Conservation (phyloP, 37 sponge, comb jelly and placozoan species). For the Chondrilla cf. caribensis region DNA sequence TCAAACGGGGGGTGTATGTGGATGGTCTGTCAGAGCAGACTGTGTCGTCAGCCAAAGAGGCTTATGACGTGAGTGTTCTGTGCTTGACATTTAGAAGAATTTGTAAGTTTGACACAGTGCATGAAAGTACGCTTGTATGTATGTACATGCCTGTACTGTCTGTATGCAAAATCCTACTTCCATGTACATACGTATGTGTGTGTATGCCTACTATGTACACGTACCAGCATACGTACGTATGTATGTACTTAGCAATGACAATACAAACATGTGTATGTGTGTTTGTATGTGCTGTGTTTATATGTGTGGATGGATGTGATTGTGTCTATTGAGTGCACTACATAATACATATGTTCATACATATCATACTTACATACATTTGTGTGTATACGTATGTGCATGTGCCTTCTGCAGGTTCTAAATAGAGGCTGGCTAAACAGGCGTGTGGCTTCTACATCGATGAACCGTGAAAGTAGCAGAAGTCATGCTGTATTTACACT, state of each 20-base stretch:
- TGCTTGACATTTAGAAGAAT: no score
- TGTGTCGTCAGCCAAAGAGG: constrained; percentile 67
- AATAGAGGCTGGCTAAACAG: constrained; percentile 69
- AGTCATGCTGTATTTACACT: constrained; percentile 90
- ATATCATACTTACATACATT: no score
- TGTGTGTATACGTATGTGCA: neutral
- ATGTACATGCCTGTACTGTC: neutral
- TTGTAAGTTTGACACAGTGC: neutral
- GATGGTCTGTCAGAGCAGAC: constrained; percentile 69
- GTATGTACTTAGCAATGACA: no score
- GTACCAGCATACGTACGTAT: no score
- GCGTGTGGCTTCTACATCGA: constrained; percentile 82
- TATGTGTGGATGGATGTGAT: no score
- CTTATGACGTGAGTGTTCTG: constrained; percentile 50
- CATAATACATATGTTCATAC: no score
- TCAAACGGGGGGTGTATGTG: constrained; percentile 81
- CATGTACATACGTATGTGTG: no score
- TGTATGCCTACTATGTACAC: no score
- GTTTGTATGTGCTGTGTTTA: no score
- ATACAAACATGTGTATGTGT: no score
- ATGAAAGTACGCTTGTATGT: neutral
- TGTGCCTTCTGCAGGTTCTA: constrained; percentile 45
- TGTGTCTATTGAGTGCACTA: no score
- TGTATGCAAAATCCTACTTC: neutral
- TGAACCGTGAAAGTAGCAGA: constrained; percentile 90